phyloP scores from a whole-genome alignment of 2,888 invertebrate genomes.

The Amblyjoppa fuscipennis region DNA sequence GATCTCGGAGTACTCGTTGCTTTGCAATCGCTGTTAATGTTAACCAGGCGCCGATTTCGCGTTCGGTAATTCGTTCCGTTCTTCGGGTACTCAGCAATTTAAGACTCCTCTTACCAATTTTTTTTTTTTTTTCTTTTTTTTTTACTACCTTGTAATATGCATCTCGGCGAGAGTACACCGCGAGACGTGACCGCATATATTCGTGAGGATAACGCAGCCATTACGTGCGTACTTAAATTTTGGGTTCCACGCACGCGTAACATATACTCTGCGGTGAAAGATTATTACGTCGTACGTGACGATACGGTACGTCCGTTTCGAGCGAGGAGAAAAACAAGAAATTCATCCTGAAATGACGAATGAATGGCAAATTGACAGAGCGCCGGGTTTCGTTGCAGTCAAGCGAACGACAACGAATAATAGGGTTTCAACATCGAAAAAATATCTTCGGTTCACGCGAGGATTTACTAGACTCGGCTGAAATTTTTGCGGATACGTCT shows the following conservation, averaged over 20 bases:
- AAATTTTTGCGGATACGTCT: no score
- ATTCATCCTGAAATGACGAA: background rate
- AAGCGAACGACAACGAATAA: background rate
- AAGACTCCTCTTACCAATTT: background rate
- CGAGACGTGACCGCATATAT: conserved; percentile 42
- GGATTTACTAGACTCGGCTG: background rate
- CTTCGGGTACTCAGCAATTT: conserved; percentile 43
- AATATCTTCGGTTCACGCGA: background rate
- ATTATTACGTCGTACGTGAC: conserved; percentile 51
- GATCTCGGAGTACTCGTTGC: conserved; percentile 19
- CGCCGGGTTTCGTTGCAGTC: background rate
- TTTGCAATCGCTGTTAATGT: conserved; percentile 18
- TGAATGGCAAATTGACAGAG: background rate
- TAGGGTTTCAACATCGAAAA: background rate
- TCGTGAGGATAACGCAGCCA: conserved; percentile 24
- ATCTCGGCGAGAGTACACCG: conserved; percentile 27
- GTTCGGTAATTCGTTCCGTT: conserved; percentile 52
- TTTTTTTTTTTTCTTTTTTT: background rate
- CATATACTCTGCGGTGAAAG: conserved; percentile 38
- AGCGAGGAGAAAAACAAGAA: background rate
- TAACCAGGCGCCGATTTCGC: conserved; percentile 42
- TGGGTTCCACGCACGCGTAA: conserved; percentile 42
- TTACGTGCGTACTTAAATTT: conserved; percentile 24
- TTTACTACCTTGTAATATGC: conserved; percentile 41
- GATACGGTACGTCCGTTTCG: conserved; percentile 1